These are phyloP conservation scores for Heterodera carotae DNA, from an alignment of 1,140 invertebrate species.

Conservation along the genomic window DNA sequence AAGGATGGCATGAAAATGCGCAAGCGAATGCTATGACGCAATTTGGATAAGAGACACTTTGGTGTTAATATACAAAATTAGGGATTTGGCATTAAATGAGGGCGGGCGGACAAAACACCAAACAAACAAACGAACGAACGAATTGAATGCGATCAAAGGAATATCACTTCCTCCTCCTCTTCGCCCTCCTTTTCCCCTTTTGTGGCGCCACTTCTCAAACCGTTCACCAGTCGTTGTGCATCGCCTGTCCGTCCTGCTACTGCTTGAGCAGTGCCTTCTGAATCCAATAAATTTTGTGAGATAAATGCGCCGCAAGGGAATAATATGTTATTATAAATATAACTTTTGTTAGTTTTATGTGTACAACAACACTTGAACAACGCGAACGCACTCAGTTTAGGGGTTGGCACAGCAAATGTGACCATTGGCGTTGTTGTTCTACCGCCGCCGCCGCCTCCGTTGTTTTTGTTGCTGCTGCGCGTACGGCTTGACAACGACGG, in stretches of 20 bases:
- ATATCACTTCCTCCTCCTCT: constrained; percentile 2
- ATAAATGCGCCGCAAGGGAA: too few relatives aligned
- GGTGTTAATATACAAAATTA: too few relatives aligned
- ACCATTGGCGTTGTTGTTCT: constrained; percentile 7
- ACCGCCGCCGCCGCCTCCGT: too few relatives aligned
- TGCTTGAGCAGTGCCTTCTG: neutral
- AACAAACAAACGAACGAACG: neutral
- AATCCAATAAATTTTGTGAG: neutral
- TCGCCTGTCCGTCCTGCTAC: constrained; percentile 10
- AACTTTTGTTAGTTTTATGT: too few relatives aligned
- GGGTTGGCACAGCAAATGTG: neutral
- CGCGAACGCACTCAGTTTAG: neutral
- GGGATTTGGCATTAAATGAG: too few relatives aligned
- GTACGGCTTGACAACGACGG: too few relatives aligned
- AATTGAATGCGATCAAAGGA: neutral
- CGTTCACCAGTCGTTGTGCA: neutral
- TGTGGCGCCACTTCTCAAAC: neutral
- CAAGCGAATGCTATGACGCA: too few relatives aligned
- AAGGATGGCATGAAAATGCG: too few relatives aligned
- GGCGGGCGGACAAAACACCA: neutral
- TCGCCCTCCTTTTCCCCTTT: neutral
- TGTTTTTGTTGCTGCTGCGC: neutral
- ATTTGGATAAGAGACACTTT: too few relatives aligned
- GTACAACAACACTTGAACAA: neutral
- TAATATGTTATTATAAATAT: too few relatives aligned